Evolutionary conservation across 1,140 invertebrate species (phyloP), one percentile per base, ranked within the genome.

Genomic region (Drosophila leontia): DNA sequence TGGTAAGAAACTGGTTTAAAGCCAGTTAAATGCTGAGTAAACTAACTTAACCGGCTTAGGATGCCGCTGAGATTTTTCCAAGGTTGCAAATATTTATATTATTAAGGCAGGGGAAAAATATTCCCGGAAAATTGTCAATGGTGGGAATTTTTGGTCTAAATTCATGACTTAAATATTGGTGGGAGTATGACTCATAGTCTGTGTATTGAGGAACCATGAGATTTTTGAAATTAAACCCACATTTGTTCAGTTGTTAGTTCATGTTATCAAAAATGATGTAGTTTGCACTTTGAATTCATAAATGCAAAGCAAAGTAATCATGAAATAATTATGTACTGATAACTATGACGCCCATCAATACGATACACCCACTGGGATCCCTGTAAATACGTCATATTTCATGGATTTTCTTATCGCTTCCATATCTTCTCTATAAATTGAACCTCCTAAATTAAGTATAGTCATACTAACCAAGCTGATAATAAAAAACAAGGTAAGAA

Each of bases 1-100:
- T 34, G 56, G 39, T 26, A 44, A 17, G 7, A 5, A 64, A 35
- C 62, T 41, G 57, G 62, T 65, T 62, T 44, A 0, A 26, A 29
- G 39, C 39, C 29, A 26, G 62, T 62, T 35, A 62, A 17, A 44
- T 34, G 15, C 19, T 26, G 29, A 44, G 4, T 1, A 17, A 44
- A 42, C 39, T 34, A 65, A 64, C 32, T 15, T 26, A 34, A 35
- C 32, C 29, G 34, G 62, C 29, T 42, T 15, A 7, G 12, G 12
- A 59, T 26, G 55, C 37, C 7, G 19, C 17, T 42, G 2, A n/a
- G 9, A 44, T 26, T 60, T 32, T 13, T 15, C 9, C n/a, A 41
- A 35, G 13, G 35, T 41, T 29, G 50, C 35, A 41, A 41, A n/a
- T 17, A 61, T 44, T 0, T 48, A 48, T 29, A 34, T 6, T 60